Conservation (phyloP, 2,888 invertebrate species). For the Agrochola lychnidis region DNA sequence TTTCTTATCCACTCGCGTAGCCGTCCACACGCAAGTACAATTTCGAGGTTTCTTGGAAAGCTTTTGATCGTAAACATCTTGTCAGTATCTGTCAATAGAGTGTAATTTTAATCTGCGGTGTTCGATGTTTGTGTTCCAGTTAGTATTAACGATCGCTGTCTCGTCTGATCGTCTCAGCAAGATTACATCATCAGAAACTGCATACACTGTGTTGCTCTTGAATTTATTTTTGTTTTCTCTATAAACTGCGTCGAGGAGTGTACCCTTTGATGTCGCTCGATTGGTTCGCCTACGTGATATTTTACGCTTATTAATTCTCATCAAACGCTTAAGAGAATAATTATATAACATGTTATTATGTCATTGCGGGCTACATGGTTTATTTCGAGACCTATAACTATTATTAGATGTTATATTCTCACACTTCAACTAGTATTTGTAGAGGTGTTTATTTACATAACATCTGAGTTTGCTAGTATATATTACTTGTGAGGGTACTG, state of each 20-base stretch:
- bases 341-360: constrained; percentile 50
- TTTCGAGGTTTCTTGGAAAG: constrained; percentile 36
- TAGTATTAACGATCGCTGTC: constrained; percentile 72
- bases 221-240: constrained; percentile 68
- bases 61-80: constrained; percentile 56
- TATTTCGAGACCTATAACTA: constrained; percentile 45
- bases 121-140: constrained; percentile 70
- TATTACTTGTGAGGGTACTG: constrained; percentile 37
- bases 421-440: constrained; percentile 34
- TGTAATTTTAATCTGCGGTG: constrained; percentile 61
- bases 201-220: constrained; percentile 67
- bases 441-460: constrained; percentile 61
- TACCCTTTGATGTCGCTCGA: constrained; percentile 68
- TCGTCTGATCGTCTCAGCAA: constrained; percentile 59
- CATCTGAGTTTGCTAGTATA: constrained; percentile 62
- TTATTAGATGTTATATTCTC: constrained; percentile 37
- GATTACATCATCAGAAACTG: constrained; percentile 76
- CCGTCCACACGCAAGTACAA: constrained; percentile 14
- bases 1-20: constrained; percentile 30
- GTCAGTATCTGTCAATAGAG: constrained; percentile 60
- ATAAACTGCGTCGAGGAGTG: constrained; percentile 53
- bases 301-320: constrained; percentile 63
- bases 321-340: constrained; percentile 54
- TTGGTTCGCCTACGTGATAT: constrained; percentile 63
- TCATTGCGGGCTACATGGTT: constrained; percentile 45